Percentiles rank a stretch among this genome's conserved stretches.
These are phyloP conservation scores for Drosophila sproati DNA, from an alignment of 1,140 invertebrate genomes.

Conservation along the genomic window DNA sequence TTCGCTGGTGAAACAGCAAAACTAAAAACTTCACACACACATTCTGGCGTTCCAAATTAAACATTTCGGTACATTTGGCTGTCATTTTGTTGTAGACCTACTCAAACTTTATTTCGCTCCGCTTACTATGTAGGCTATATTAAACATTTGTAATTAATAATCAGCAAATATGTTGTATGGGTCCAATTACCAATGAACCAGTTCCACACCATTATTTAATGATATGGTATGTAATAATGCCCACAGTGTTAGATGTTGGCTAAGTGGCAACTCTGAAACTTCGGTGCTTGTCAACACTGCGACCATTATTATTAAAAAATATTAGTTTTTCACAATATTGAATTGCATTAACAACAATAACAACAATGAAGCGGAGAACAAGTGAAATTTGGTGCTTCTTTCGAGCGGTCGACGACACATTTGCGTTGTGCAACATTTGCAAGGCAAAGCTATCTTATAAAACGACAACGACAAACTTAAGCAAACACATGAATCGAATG, in stretches of 20 bases:
- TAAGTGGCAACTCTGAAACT: slow-evolving; percentile 1
- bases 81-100: too few relatives aligned
- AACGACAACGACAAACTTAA: slow-evolving; percentile 69
- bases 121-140: too few relatives aligned
- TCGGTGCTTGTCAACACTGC: slow-evolving; percentile 27
- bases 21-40: too few relatives aligned
- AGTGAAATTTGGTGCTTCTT: slow-evolving; percentile 75
- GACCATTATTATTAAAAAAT: slow-evolving; percentile 25
- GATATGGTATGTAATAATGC: neutral
- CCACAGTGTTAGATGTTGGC: neutral
- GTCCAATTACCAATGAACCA: neutral
- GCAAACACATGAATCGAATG: slow-evolving; percentile 74
- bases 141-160: too few relatives aligned
- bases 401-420: slow-evolving; percentile 66
- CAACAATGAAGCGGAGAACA: slow-evolving; percentile 66
- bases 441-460: slow-evolving; percentile 71
- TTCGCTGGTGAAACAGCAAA: too few relatives aligned
- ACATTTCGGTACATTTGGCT: too few relatives aligned
- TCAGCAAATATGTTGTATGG: too few relatives aligned
- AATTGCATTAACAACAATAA: slow-evolving; percentile 35
- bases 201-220: neutral
- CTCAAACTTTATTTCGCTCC: too few relatives aligned
- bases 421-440: slow-evolving; percentile 68
- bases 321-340: slow-evolving; percentile 27
- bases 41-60: too few relatives aligned